phyloP scores from a whole-genome alignment of 2,797 vertebrate species.

The Acrossocheilus fasciatus region DNA sequence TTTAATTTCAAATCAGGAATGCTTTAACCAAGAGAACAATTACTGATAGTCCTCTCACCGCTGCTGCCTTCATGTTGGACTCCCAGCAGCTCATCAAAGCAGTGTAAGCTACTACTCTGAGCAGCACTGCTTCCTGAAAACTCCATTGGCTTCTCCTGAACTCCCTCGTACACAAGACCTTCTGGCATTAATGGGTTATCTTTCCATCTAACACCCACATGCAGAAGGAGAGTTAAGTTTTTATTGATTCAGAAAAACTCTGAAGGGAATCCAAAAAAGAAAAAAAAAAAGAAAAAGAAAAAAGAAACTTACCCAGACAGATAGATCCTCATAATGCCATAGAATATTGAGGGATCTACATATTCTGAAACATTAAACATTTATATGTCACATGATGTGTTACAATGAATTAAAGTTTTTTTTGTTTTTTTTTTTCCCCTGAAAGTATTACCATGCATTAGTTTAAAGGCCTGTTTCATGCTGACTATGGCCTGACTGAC shows the following conservation, averaged over 20 bases:
- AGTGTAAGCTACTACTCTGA: conserved; percentile 89
- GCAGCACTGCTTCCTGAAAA: conserved; percentile 91
- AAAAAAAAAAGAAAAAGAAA: no score
- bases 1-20: neutral
- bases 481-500: conserved; percentile 79
- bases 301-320: conserved; percentile 85
- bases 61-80: conserved; percentile 78
- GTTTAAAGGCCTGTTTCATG: conserved; percentile 79
- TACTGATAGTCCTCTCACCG: conserved; percentile 71
- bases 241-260: conserved; percentile 7
- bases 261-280: neutral
- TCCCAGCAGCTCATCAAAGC: conserved; percentile 89
- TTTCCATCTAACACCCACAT: conserved; percentile 83
- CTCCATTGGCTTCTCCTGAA: conserved; percentile 77
- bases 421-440: neutral
- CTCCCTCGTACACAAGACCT: conserved; percentile 88
- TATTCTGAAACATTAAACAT: conserved; percentile 73
- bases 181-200: conserved; percentile 85
- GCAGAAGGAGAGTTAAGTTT: neutral
- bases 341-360: conserved; percentile 90
- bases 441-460: conserved; percentile 83
- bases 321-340: conserved; percentile 88
- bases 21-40: neutral
- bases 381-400: neutral
- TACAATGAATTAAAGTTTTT: neutral